Evolutionary conservation across 2,113 vertebrate species (phyloP).

Genomic region (Noctilio leporinus): DNA sequence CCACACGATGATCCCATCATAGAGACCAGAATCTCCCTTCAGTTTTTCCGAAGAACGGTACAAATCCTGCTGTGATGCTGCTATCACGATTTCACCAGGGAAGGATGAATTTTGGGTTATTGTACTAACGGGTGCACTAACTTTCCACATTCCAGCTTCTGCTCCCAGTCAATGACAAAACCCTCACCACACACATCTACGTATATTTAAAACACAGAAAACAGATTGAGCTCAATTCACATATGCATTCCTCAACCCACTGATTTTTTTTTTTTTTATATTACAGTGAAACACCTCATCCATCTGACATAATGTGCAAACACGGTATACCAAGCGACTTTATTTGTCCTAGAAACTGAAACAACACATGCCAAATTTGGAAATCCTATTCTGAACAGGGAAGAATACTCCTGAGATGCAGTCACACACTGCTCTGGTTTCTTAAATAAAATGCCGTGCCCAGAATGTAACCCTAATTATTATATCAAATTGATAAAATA

Average conservation of each 20-base stretch:
- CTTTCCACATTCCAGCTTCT: neutral
- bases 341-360: constrained; percentile 49
- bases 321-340: neutral
- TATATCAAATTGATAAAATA: neutral
- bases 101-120: neutral
- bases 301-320: constrained; percentile 37
- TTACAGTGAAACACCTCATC: constrained; percentile 19
- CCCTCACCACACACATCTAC: neutral
- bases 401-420: neutral
- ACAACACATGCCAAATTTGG: constrained; percentile 30
- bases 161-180: neutral
- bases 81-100: neutral
- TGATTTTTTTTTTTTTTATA: neutral
- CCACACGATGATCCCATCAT: neutral
- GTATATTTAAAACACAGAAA: constrained; percentile 7
- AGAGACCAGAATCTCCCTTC: neutral
- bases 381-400: constrained; percentile 39
- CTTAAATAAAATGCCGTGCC: neutral
- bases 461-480: neutral
- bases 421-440: neutral
- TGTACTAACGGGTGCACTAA: neutral
- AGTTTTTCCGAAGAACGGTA: neutral
- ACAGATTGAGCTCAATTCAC: constrained; percentile 2
- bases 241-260: neutral
- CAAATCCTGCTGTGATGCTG: neutral